A percentile compares a stretch with the other conserved stretches of the same genome.
Evolutionary conservation across 2,113 vertebrate species (phyloP).

Genomic region (Lophius piscatorius): DNA sequence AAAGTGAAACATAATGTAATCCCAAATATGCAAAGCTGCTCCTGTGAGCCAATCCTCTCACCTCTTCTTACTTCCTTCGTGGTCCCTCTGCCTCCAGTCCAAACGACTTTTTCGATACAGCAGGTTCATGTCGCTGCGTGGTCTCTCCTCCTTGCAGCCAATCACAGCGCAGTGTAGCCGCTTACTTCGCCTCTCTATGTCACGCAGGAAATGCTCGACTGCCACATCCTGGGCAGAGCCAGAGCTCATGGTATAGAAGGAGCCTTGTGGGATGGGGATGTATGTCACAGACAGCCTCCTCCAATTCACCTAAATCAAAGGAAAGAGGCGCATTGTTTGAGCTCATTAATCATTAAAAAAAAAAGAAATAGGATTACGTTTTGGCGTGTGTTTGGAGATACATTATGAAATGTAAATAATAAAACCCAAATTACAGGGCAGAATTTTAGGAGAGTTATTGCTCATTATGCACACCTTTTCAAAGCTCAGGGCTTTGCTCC

Average conservation of each 20-base stretch:
- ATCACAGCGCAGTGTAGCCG: slow-evolving; percentile 84
- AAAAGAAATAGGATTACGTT: too few relatives aligned
- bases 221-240: slow-evolving; percentile 87
- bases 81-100: slow-evolving; percentile 85
- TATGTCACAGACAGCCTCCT: slow-evolving; percentile 51
- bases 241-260: slow-evolving; percentile 85
- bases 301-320: slow-evolving; percentile 67
- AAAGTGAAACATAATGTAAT: slow-evolving; percentile 52
- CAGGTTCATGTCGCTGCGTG: slow-evolving; percentile 84
- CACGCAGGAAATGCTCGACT: slow-evolving; percentile 86
- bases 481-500: slow-evolving; percentile 37
- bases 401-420: slow-evolving; percentile 41
- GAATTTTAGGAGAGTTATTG: slow-evolving; percentile 25
- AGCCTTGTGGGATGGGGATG: slow-evolving; percentile 53
- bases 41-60: slow-evolving; percentile 53
- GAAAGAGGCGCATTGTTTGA: slow-evolving; percentile 40
- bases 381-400: slow-evolving; percentile 22
- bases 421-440: slow-evolving; percentile 16
- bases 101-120: slow-evolving; percentile 84
- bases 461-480: slow-evolving; percentile 27
- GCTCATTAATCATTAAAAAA: slow-evolving; percentile 47
- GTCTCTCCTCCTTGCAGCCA: slow-evolving; percentile 79
- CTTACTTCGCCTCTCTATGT: slow-evolving; percentile 85
- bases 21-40: slow-evolving; percentile 33
- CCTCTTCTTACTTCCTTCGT: slow-evolving; percentile 82